Conservation (phyloP, 2,797 vertebrate species). For the Crenichthys baileyi region DNA sequence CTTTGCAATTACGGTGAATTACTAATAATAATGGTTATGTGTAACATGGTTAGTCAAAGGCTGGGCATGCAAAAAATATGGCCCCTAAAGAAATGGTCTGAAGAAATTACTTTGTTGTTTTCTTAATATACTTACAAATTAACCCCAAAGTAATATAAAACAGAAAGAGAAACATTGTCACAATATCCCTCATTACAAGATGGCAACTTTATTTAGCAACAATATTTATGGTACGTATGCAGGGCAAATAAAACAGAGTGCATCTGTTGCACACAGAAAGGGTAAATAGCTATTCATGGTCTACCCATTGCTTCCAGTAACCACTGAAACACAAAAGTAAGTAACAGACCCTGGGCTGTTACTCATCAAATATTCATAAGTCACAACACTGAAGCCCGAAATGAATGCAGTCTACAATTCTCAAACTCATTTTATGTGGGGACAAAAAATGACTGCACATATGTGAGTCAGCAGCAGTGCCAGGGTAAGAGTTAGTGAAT, state of each 20-base stretch:
- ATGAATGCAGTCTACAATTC: not conserved
- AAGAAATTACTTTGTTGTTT: not conserved
- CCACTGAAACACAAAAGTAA: not conserved
- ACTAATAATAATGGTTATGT: not conserved
- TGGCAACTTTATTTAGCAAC: conserved; percentile 67
- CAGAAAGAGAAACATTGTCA: not conserved
- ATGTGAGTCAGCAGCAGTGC: not conserved
- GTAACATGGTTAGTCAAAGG: too few relatives aligned
- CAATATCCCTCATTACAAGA: conserved; percentile 20
- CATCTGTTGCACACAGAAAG: conserved; percentile 34
- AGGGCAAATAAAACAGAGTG: conserved; percentile 48
- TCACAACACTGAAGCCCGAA: not conserved
- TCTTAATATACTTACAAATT: not conserved
- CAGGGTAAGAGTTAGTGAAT: not conserved
- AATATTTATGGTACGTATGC: conserved; percentile 34
- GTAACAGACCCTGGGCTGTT: not conserved
- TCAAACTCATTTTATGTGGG: not conserved
- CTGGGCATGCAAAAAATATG: too few relatives aligned
- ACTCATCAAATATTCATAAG: not conserved
- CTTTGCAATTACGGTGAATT: not conserved
- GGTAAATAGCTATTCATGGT: not conserved
- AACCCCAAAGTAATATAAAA: not conserved
- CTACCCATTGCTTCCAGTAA: not conserved
- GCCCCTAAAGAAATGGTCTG: not conserved
- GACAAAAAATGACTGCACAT: not conserved